Conservation (phyloP, 2,888 invertebrate genomes). For the Agrilus mali region DNA sequence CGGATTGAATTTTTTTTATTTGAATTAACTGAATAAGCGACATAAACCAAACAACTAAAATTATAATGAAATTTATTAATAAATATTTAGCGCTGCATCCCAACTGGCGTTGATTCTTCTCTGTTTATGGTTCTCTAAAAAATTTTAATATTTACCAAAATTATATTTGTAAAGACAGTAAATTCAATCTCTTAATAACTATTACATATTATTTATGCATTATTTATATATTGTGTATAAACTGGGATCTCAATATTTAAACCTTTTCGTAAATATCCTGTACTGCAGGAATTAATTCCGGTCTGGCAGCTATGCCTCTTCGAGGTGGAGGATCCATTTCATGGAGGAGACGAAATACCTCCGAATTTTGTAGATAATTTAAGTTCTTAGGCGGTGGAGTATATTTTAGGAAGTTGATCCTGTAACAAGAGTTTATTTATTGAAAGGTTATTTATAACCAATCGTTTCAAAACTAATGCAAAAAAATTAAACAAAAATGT, state of each 20-base stretch:
- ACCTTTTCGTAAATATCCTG: constrained; percentile 38
- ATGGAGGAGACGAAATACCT: constrained; percentile 69
- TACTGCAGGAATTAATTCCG: constrained; percentile 51
- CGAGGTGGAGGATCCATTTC: constrained; percentile 50
- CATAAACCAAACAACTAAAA: too few species aligned
- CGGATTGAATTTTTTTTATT: too few species aligned
- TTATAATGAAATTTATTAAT: not conserved
- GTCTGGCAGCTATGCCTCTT: constrained; percentile 52
- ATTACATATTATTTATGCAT: too few species aligned
- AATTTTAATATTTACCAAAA: too few species aligned
- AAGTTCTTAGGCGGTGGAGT: constrained; percentile 65
- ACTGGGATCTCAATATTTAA: not conserved
- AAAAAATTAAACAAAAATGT: not conserved
- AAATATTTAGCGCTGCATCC: not conserved
- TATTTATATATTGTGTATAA: too few species aligned
- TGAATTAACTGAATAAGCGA: too few species aligned
- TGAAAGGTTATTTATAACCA: not conserved
- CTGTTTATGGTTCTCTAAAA: not conserved
- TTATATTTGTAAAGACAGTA: not conserved
- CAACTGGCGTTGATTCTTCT: not conserved
- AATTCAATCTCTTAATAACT: too few species aligned
- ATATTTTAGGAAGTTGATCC: constrained; percentile 86
- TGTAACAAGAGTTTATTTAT: constrained; percentile 28
- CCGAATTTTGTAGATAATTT: constrained; percentile 64
- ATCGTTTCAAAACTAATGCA: too few species aligned